phyloP scores from a whole-genome alignment of 1,140 invertebrate genomes.

The Prorops nasuta region DNA sequence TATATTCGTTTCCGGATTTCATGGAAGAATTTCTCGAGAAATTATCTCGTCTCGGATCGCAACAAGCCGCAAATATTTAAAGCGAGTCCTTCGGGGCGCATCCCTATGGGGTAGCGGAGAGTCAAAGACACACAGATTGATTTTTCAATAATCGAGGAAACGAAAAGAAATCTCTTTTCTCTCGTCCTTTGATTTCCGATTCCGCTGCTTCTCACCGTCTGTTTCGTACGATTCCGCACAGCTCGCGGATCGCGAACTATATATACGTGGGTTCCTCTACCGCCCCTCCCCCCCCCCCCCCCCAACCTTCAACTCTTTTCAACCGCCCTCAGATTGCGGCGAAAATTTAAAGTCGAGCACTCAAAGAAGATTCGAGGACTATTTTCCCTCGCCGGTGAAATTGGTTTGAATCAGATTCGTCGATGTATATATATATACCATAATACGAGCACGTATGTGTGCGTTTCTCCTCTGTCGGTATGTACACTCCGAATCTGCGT shows the following conservation, averaged over 20 bases:
- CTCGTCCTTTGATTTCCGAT: background rate
- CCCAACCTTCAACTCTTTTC: constrained; percentile 1
- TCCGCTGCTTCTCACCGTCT: background rate
- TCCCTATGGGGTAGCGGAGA: too few relatives aligned
- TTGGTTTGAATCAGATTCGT: constrained; percentile 24
- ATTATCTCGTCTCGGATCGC: constrained; percentile 1
- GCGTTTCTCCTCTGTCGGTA: too few relatives aligned
- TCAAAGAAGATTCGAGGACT: constrained; percentile 19
- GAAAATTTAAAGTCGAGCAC: constrained; percentile 27
- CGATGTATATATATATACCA: too few relatives aligned
- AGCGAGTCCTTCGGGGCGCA: too few relatives aligned
- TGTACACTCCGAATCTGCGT: too few relatives aligned
- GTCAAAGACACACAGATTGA: too few relatives aligned
- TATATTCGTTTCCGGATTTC: too few relatives aligned
- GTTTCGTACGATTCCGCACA: constrained; percentile 5
- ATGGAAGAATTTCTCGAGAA: too few relatives aligned
- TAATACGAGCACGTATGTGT: too few relatives aligned
- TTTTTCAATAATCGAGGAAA: too few relatives aligned
- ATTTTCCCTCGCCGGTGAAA: constrained; percentile 25
- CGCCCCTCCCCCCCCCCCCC: too few relatives aligned
- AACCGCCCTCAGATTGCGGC: constrained; percentile 22
- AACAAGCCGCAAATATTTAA: constrained; percentile 5
- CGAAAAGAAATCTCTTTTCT: background rate
- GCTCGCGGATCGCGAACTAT: constrained; percentile 15
- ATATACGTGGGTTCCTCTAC: too few relatives aligned